Evolutionary conservation across 2,797 vertebrate species (phyloP).

Genomic region (Sylvia borin): DNA sequence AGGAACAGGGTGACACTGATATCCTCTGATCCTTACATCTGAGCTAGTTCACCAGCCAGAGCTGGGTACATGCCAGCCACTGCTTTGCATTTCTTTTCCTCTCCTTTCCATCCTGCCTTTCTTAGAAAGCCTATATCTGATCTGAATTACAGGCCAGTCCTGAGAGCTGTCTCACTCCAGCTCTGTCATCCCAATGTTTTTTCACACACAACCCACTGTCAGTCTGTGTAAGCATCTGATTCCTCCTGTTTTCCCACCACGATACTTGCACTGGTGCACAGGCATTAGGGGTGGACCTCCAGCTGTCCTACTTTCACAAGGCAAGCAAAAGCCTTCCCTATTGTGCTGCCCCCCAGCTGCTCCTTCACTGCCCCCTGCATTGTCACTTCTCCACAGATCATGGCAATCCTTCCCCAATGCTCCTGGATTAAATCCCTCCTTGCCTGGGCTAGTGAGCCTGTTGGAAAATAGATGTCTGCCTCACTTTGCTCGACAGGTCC

Average conservation of each 20-base stretch:
- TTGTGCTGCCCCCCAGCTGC: not conserved
- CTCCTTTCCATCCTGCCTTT: not conserved
- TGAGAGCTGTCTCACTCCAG: not conserved
- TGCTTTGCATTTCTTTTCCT: not conserved
- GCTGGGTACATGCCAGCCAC: not conserved
- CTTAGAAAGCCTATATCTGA: not conserved
- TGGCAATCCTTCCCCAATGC: fast-evolving
- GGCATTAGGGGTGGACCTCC: not conserved
- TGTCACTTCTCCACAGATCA: not conserved
- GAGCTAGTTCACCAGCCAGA: not conserved
- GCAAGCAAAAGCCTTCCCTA: not conserved
- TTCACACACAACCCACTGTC: not conserved
- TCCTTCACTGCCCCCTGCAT: not conserved
- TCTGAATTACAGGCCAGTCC: not conserved
- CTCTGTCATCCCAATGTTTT: not conserved
- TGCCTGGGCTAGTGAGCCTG: not conserved
- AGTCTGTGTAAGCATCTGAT: not conserved
- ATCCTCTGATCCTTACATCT: not conserved
- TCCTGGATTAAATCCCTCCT: not conserved
- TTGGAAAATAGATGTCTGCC: not conserved
- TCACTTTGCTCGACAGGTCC: not conserved
- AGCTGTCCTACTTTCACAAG: not conserved
- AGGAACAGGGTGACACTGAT: not conserved
- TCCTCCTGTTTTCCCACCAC: not conserved
- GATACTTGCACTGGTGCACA: not conserved